A percentile compares a stretch with the other conserved stretches of the same genome.
These are phyloP conservation scores for Mormoops blainvillei DNA, from an alignment of 2,113 vertebrate species.

Conservation along the genomic window DNA sequence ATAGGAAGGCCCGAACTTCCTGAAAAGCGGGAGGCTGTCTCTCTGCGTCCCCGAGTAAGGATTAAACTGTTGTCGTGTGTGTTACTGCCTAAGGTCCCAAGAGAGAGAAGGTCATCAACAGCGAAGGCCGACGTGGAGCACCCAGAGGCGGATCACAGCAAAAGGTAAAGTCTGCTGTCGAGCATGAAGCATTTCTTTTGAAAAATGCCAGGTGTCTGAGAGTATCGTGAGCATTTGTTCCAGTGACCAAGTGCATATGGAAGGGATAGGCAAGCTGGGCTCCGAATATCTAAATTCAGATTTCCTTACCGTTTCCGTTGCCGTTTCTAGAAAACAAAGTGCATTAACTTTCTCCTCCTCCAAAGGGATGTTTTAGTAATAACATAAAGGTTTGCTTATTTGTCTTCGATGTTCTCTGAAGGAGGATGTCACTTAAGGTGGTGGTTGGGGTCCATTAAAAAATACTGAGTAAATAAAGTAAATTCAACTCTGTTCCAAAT, in stretches of 20 bases:
- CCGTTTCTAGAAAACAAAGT: background rate
- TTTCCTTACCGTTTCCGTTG: background rate
- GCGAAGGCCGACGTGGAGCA: conserved; percentile 91
- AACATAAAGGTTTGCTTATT: background rate
- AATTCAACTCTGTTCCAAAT: background rate
- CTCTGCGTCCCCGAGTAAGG: background rate
- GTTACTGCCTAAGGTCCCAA: conserved; percentile 87
- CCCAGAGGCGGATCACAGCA: conserved; percentile 94
- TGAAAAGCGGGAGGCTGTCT: background rate
- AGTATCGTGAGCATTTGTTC: background rate
- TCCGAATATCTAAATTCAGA: background rate
- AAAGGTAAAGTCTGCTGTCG: conserved; percentile 84
- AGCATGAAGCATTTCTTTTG: accelerated
- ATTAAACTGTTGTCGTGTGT: background rate
- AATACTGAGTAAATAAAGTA: background rate
- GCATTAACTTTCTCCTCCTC: background rate
- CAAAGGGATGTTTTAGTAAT: background rate
- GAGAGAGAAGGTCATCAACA: conserved; percentile 91
- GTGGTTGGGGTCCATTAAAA: background rate
- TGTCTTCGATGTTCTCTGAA: background rate
- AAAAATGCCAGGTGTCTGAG: background rate
- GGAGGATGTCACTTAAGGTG: background rate
- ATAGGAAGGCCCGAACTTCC: background rate
- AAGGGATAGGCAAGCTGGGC: background rate
- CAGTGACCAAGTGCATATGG: background rate